phyloP scores from a whole-genome alignment of 1,140 invertebrate genomes.

The Euglossa dilemma region DNA sequence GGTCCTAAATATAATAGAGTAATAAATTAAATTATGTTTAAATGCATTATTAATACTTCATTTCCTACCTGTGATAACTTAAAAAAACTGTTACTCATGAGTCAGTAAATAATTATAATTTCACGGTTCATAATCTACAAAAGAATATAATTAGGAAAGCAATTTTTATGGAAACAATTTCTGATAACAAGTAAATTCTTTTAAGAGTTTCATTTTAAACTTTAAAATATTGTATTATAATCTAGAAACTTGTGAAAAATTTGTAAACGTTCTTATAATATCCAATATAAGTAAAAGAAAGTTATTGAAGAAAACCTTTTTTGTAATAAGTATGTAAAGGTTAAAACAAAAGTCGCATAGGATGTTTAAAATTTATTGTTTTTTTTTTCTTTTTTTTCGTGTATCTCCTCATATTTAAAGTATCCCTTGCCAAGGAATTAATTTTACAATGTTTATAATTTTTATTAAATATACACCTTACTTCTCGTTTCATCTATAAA shows the following conservation, averaged over 20 bases:
- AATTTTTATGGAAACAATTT: too few relatives aligned
- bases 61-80: too few relatives aligned
- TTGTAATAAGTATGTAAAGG: constrained; percentile 6
- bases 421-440: constrained; percentile 18
- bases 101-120: too few relatives aligned
- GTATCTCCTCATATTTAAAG: constrained; percentile 16
- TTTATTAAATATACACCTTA: neutral
- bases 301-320: neutral
- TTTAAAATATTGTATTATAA: neutral
- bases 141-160: too few relatives aligned
- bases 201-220: too few relatives aligned
- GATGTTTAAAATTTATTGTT: constrained; percentile 42
- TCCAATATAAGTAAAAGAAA: neutral
- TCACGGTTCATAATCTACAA: too few relatives aligned
- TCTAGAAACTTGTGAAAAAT: neutral
- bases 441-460: constrained; percentile 28
- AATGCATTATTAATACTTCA: neutral
- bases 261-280: neutral
- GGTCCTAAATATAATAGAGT: constrained; percentile 20
- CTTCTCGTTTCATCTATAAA: neutral
- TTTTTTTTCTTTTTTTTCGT: constrained; percentile 15
- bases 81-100: neutral
- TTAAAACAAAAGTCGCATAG: constrained; percentile 20
- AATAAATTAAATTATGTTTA: constrained; percentile 46
- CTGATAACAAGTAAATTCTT: too few relatives aligned